Conservation (phyloP, 2,888 invertebrate genomes). For the Erebia epiphron region DNA sequence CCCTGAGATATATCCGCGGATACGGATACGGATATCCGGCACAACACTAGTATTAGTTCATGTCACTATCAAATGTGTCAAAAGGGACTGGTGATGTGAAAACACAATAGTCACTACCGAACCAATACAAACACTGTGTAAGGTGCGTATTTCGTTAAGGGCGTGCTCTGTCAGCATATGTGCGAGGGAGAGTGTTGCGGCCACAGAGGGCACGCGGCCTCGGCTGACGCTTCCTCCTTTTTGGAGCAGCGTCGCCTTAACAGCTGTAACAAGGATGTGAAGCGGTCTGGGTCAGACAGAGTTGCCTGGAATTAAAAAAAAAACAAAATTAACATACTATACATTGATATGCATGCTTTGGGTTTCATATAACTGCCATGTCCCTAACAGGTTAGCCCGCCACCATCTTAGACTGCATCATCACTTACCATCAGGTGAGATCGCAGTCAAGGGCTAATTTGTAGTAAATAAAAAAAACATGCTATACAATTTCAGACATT, state of each 20-base stretch:
- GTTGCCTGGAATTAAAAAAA: slow-evolving; percentile 56
- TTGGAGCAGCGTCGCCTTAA: slow-evolving; percentile 56
- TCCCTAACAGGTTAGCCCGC: no score
- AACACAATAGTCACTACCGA: slow-evolving; percentile 17
- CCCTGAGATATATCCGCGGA: no score
- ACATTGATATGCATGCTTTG: no score
- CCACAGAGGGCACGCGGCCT: slow-evolving; percentile 59
- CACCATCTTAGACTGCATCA: no score
- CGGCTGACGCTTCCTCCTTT: slow-evolving; percentile 55
- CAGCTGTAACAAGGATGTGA: slow-evolving; percentile 50
- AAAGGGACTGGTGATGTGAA: not conserved
- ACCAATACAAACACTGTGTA: slow-evolving; percentile 19
- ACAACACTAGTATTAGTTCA: no score
- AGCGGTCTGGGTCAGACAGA: slow-evolving; percentile 63
- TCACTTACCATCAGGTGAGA: no score
- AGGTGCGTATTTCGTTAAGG: slow-evolving; percentile 1
- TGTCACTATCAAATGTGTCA: not conserved
- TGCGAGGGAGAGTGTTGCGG: slow-evolving; percentile 49
- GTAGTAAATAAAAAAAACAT: not conserved
- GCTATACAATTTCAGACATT: no score
- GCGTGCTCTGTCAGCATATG: slow-evolving; percentile 49
- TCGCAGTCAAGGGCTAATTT: no score
- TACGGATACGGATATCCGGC: no score
- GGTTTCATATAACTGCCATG: no score
- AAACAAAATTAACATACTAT: not conserved